These are phyloP conservation scores for Petrophora chlorosata DNA, from an alignment of 2,888 invertebrate genomes.

Conservation along the genomic window DNA sequence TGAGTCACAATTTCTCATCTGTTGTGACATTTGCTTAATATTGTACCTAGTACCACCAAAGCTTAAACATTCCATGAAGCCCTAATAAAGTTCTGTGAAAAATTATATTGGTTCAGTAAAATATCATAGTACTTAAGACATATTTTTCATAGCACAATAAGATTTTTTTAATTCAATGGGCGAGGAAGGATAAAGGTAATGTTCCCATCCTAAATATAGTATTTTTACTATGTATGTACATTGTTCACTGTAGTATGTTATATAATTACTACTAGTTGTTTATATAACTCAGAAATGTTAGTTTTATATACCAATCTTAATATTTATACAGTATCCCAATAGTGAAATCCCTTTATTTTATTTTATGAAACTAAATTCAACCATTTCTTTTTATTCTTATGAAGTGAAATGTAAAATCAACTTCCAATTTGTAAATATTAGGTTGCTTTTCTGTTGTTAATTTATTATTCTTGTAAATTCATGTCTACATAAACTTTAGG, in stretches of 20 bases:
- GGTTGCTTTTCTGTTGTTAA: constrained; percentile 73
- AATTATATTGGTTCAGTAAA: constrained; percentile 60
- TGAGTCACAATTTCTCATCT: neutral
- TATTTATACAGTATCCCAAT: constrained; percentile 8
- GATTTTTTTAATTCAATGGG: neutral
- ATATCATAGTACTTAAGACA: constrained; percentile 39
- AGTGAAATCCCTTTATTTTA: constrained; percentile 37
- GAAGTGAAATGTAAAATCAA: constrained; percentile 25
- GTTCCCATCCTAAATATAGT: constrained; percentile 14
- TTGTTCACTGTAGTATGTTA: neutral
- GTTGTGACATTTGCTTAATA: constrained; percentile 41
- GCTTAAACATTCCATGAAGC: constrained; percentile 81
- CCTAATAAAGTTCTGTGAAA: constrained; percentile 66
- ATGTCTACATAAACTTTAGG: constrained; percentile 64
- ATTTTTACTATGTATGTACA: constrained; percentile 9
- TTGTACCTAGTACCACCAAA: constrained; percentile 68
- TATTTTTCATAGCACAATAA: constrained; percentile 15
- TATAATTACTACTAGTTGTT: neutral
- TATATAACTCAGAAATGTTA: neutral
- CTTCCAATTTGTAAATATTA: constrained; percentile 74
- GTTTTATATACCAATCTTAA: constrained; percentile 16
- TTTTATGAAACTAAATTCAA: constrained; percentile 7
- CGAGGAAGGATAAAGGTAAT: neutral
- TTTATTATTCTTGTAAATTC: constrained; percentile 73
- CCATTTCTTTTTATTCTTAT: constrained; percentile 27